Percentiles rank a stretch among this genome's conserved stretches.
Evolutionary conservation across 2,888 invertebrate species (phyloP).

Genomic region (Drosophila anomalipes): DNA sequence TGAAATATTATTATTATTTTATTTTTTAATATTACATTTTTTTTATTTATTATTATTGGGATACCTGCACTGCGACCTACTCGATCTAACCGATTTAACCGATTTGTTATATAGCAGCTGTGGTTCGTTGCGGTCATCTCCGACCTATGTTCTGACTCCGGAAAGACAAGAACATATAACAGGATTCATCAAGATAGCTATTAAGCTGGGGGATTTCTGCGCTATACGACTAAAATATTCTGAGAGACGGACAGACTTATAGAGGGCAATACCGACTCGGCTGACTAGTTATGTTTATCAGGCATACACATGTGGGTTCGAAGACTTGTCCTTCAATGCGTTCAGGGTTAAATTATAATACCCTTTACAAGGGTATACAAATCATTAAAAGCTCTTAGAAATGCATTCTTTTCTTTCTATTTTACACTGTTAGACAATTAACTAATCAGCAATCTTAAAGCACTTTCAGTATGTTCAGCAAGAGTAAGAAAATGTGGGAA

Average conservation of each 20-base stretch:
- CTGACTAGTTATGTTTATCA: not conserved
- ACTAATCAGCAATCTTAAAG: not conserved
- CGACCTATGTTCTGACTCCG: not conserved
- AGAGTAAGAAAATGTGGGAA: not conserved
- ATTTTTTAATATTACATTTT: not conserved
- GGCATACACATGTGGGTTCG: not conserved
- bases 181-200: not conserved
- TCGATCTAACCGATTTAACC: not conserved
- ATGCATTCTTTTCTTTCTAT: fast-evolving
- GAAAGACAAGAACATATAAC: not conserved
- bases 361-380: not conserved
- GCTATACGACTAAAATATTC: not conserved
- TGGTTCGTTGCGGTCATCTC: too few relatives aligned
- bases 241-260: not conserved
- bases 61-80: too few relatives aligned
- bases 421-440: not conserved
- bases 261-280: too few relatives aligned
- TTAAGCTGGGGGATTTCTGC: not conserved
- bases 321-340: not conserved
- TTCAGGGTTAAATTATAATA: not conserved
- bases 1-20: not conserved
- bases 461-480: not conserved
- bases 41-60: too few relatives aligned
- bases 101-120: not conserved
- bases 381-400: not conserved